These are phyloP conservation scores for Chunga burmeisteri DNA, from an alignment of 2,113 vertebrate species.

Conservation along the genomic window DNA sequence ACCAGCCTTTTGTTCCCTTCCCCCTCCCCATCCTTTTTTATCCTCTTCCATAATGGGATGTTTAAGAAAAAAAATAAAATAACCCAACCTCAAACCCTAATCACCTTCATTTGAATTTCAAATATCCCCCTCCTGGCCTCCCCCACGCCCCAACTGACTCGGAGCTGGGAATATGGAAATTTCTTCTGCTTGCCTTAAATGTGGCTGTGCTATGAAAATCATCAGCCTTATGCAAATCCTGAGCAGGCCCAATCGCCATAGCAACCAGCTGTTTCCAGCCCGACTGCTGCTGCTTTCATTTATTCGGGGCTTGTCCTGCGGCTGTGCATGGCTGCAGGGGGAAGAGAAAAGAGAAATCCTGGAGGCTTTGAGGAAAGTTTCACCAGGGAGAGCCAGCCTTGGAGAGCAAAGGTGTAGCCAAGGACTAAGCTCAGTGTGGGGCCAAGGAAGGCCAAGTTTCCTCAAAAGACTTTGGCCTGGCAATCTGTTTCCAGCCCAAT, in stretches of 20 bases:
- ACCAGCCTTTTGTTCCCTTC: constrained; percentile 63
- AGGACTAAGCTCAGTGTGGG: neutral
- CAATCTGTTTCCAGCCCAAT: neutral
- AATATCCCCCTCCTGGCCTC: constrained; percentile 77
- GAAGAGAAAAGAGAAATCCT: constrained; percentile 17
- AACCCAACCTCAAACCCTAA: constrained; percentile 71
- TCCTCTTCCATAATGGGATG: constrained; percentile 72
- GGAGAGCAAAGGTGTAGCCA: constrained; percentile 22
- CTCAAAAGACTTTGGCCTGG: constrained; percentile 42
- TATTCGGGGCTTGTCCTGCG: neutral
- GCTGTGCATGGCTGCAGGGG: constrained; percentile 39
- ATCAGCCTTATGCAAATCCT: constrained; percentile 88
- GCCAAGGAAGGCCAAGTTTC: constrained; percentile 27
- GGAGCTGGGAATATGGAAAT: constrained; percentile 90
- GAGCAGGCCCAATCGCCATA: constrained; percentile 66
- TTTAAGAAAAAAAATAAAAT: constrained; percentile 51
- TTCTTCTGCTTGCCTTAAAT: constrained; percentile 71
- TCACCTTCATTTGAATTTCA: constrained; percentile 93
- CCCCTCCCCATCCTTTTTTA: constrained; percentile 67
- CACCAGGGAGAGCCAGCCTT: constrained; percentile 26
- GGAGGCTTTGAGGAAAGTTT: constrained; percentile 26
- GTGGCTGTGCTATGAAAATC: constrained; percentile 94
- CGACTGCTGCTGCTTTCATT: constrained; percentile 16
- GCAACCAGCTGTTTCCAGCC: constrained; percentile 73
- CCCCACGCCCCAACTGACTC: constrained; percentile 72